These are phyloP conservation scores for Spinibarbus caldwelli DNA, from an alignment of 2,797 vertebrate species.

Conservation along the genomic window DNA sequence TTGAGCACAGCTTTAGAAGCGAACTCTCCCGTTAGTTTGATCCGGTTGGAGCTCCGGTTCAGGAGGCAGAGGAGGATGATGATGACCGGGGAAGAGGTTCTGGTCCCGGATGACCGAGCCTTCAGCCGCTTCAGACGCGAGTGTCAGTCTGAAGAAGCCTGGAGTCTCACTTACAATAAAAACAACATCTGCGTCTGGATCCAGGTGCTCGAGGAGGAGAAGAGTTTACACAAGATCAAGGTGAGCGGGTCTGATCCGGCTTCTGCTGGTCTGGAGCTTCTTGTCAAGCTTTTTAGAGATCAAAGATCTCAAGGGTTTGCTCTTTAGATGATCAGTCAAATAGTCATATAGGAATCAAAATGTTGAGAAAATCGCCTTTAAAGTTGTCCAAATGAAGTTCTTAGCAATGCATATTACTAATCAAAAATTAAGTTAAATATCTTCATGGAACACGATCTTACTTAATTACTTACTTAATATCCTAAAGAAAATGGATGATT, in stretches of 20 bases:
- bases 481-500: too few relatives aligned
- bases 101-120: constrained; percentile 91
- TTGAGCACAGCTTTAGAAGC: neutral
- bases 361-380: too few relatives aligned
- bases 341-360: too few relatives aligned
- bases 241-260: constrained; percentile 66
- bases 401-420: too few relatives aligned
- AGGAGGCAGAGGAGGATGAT: neutral
- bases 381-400: too few relatives aligned
- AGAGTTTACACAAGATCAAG: constrained; percentile 91
- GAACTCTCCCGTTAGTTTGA: too few relatives aligned
- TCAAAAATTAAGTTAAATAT: too few relatives aligned
- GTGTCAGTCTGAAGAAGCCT: constrained; percentile 85
- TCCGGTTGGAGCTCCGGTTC: neutral
- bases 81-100: constrained; percentile 85
- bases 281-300: too few relatives aligned
- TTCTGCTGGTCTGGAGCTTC: neutral
- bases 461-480: too few relatives aligned
- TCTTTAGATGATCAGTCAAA: too few relatives aligned
- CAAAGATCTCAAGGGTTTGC: too few relatives aligned
- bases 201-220: constrained; percentile 85
- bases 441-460: too few relatives aligned
- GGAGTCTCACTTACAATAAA: constrained; percentile 86
- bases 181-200: constrained; percentile 84
- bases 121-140: constrained; percentile 88